Percentiles rank a stretch among this genome's conserved stretches.
Evolutionary conservation across 2,888 invertebrate species (phyloP).

Genomic region (Nasonovia ribisnigri): DNA sequence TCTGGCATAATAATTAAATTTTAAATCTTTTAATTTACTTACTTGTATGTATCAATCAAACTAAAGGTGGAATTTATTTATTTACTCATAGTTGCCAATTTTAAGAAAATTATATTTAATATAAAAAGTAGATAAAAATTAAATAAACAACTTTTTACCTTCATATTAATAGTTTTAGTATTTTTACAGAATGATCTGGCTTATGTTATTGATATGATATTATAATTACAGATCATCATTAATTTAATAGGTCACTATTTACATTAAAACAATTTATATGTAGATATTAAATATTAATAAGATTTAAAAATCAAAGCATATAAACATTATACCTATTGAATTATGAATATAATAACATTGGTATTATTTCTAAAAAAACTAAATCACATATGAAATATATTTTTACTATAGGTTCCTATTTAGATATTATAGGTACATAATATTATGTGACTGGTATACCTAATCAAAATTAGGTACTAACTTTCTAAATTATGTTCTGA

Average conservation of each 20-base stretch:
- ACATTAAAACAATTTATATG: background rate
- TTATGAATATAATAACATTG: background rate
- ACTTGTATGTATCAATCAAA: background rate
- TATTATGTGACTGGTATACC: conserved; percentile 24
- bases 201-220: background rate
- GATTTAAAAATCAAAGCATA: background rate
- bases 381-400: background rate
- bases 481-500: conserved; percentile 37
- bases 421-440: background rate
- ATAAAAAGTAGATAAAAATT: background rate
- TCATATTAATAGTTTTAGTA: background rate
- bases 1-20: background rate
- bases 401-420: background rate
- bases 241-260: background rate
- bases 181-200: background rate
- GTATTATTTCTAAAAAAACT: background rate
- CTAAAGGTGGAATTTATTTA: background rate
- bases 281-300: background rate
- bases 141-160: background rate
- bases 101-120: background rate
- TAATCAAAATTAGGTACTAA: background rate
- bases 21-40: background rate
- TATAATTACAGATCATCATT: background rate
- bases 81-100: background rate
- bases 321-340: background rate